Base-by-base conservation (phyloP, 53 echinoderm and acorn worm species). In the Henricia sp. region DNA sequence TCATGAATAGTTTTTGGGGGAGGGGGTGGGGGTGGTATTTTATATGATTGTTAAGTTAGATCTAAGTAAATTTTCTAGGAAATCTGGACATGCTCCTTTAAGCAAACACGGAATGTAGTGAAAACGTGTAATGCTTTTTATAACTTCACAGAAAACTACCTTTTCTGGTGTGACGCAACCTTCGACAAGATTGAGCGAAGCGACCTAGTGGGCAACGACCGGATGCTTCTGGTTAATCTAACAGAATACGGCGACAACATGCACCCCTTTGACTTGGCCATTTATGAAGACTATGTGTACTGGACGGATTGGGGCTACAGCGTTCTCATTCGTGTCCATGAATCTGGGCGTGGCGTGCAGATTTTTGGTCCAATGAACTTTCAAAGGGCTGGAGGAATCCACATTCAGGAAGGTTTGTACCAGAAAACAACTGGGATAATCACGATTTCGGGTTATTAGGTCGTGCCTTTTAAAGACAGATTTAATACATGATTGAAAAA, bases 161-260 rank as follows among this genome's bases (percentile, higher is more conserved):
- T 96, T 53, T 96, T 91, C 70, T 96, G 96, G 96, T 91, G 91
- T 34, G 96, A 96, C 56, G 93, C 84, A 2, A 63, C 37, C 6
- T 59, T 85, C 0, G 89, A 93, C 35, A 87, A 58, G 51, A 93
- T 96, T 36, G 96, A 96, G 50, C 74, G 70, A 10, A 73, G 85
- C 40, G 68, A 85, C 62, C 82, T 89, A 0, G 19, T 17, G 21
- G 70, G 77, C 12, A 36, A 68, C 26, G 82, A 87, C 63, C 89
- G 95, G 1, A 9, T 14, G n/a, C 66, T 67, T 39, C 70, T 91
- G 37, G 27, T 78, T 12, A 33, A 85, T 53, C 37, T 96, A 21
- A 40, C 40, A 28, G 37, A 5, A 1, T 36, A 86, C 23, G 85
- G 85, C 2, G 21, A 58, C 1, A 70, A 74, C 19, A 86, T 91